A percentile compares a stretch with the other conserved stretches of the same genome.
Evolutionary conservation across 2,888 invertebrate species (phyloP).

Genomic region (Watsonalla cultraria): DNA sequence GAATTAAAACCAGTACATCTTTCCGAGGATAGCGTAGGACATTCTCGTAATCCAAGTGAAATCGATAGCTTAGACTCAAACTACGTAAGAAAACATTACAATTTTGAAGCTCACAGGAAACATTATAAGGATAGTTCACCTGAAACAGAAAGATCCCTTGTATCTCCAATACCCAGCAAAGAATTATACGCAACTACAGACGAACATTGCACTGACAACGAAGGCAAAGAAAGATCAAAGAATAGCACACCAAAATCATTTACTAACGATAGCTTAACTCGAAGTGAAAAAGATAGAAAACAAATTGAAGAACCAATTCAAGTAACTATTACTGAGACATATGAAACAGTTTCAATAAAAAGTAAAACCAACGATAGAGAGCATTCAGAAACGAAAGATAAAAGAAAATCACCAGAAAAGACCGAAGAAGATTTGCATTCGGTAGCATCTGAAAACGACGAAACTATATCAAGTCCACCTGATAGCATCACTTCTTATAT

Average conservation of each 20-base stretch:
- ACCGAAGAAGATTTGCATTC: conserved; percentile 53
- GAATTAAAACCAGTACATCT: conserved; percentile 61
- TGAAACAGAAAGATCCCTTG: conserved; percentile 60
- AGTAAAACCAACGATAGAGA: conserved; percentile 20
- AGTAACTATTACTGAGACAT: conserved; percentile 35
- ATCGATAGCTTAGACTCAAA: conserved; percentile 79
- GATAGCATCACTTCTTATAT: conserved; percentile 76
- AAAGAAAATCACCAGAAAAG: conserved; percentile 1
- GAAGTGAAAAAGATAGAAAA: conserved; percentile 54
- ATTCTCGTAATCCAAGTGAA: conserved; percentile 74
- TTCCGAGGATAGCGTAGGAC: conserved; percentile 72
- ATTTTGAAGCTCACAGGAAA: conserved; percentile 69
- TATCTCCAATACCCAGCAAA: conserved; percentile 54
- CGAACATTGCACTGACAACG: conserved; percentile 59
- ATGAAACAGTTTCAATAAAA: conserved; percentile 49
- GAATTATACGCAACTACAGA: conserved; percentile 63
- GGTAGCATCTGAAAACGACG: conserved; percentile 69
- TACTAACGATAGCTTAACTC: conserved; percentile 64
- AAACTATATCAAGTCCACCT: conserved; percentile 66
- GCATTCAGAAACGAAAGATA: conserved; percentile 13
- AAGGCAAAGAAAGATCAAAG: conserved; percentile 54
- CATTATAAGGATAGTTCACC: conserved; percentile 70
- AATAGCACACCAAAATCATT: conserved; percentile 71
- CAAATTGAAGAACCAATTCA: conserved; percentile 28
- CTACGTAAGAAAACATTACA: conserved; percentile 77